phyloP scores from a whole-genome alignment of 2,888 invertebrate genomes.

The Argynnis bischoffii region DNA sequence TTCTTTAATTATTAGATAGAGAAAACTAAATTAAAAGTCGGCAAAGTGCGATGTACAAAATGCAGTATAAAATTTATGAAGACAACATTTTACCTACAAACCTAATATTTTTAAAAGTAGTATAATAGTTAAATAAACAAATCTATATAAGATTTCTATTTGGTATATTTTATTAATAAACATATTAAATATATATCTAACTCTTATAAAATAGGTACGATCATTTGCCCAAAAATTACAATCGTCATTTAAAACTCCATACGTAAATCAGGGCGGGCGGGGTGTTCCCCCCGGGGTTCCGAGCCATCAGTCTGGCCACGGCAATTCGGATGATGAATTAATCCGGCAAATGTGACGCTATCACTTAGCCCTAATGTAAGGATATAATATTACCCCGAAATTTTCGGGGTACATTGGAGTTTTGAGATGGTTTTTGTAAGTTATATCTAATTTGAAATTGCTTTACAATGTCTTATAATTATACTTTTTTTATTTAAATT shows the following conservation, averaged over 20 bases:
- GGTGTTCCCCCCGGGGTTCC: conserved; percentile 55
- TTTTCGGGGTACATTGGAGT: conserved; percentile 49
- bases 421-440: conserved; percentile 23
- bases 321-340: conserved; percentile 83
- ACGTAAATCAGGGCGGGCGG: conserved; percentile 60
- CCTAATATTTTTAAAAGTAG: no score
- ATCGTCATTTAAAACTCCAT: conserved; percentile 60
- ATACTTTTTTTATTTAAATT: neutral
- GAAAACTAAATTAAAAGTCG: no score
- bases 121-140: no score
- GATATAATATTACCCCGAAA: conserved; percentile 80
- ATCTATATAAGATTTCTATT: no score
- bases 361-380: conserved; percentile 83
- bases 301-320: conserved; percentile 82
- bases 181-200: neutral
- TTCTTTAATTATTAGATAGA: no score
- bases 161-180: neutral
- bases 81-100: no score
- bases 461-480: neutral
- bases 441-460: conserved; percentile 11
- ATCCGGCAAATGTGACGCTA: conserved; percentile 83
- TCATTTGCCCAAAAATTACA: conserved; percentile 32
- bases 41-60: no score
- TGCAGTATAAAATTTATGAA: no score
- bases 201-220: conserved; percentile 6